A percentile compares a stretch with the other conserved stretches of the same genome.
phyloP scores from a whole-genome alignment of 2,113 vertebrate genomes.

The Pavo muticus region DNA sequence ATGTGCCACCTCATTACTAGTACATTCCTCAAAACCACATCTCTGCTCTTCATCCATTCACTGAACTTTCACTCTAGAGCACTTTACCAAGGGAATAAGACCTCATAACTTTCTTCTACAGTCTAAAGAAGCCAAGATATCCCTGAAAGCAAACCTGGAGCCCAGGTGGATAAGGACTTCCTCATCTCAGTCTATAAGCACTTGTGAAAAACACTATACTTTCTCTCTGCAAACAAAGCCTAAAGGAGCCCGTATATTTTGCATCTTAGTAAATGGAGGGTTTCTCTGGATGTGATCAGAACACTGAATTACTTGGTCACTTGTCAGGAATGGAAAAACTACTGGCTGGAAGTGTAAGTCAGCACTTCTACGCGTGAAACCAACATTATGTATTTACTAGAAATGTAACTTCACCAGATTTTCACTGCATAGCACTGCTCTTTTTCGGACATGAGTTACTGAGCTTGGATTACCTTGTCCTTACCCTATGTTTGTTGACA shows the following conservation, averaged over 20 bases:
- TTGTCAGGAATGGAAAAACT: not conserved
- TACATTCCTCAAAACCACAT: not conserved
- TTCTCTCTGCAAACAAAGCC: not conserved
- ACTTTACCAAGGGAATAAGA: not conserved
- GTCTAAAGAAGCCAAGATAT: not conserved
- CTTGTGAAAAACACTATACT: not conserved
- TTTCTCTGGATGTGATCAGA: not conserved
- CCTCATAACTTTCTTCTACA: not conserved
- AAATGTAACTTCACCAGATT: not conserved
- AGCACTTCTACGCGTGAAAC: not conserved
- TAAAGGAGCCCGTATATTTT: accelerated
- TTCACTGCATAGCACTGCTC: not conserved
- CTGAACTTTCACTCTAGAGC: not conserved
- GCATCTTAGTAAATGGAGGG: not conserved
- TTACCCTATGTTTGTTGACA: not conserved
- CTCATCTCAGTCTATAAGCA: too few species aligned
- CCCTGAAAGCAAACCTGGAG: not conserved
- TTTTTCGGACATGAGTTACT: not conserved
- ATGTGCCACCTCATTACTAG: not conserved
- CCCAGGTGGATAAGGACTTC: not conserved
- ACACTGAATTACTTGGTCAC: not conserved
- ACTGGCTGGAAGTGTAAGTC: not conserved
- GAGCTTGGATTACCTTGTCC: not conserved
- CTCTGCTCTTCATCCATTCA: not conserved
- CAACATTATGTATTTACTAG: accelerated